phyloP scores from a whole-genome alignment of 2,888 invertebrate genomes.

The Strigamia transsilvanica region DNA sequence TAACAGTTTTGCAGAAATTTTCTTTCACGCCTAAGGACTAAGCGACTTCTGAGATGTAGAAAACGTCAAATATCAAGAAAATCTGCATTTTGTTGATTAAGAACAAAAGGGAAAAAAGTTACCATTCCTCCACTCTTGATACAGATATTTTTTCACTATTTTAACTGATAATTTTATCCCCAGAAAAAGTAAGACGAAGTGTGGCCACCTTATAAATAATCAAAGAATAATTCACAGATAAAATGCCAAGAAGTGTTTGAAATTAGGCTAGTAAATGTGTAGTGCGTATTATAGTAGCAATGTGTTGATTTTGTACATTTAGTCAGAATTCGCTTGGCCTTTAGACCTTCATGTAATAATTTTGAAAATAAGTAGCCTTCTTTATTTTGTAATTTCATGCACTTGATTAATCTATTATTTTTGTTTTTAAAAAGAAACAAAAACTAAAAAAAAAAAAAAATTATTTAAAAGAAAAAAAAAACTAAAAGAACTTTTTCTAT shows the following conservation, averaged over 20 bases:
- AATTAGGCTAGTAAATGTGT: not conserved
- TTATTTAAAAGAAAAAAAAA: slow-evolving; percentile 3
- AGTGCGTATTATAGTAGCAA: not conserved
- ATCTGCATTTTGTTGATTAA: not conserved
- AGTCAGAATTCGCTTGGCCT: not conserved
- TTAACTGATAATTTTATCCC: not conserved
- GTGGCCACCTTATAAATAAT: too few species aligned
- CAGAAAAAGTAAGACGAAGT: not conserved
- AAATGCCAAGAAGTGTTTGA: not conserved
- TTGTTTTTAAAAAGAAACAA: slow-evolving; percentile 8
- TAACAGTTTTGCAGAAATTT: not conserved
- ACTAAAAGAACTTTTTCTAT: not conserved
- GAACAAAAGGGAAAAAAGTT: not conserved
- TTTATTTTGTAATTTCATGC: not conserved
- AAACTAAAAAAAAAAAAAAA: slow-evolving; percentile 3
- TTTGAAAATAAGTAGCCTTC: not conserved
- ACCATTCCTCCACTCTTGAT: not conserved
- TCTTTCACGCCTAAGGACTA: not conserved
- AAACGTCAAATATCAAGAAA: too few species aligned
- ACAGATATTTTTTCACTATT: slow-evolving; percentile 8
- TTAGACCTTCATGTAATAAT: slow-evolving; percentile 4
- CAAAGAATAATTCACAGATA: too few species aligned
- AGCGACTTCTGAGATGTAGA: not conserved
- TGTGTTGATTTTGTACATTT: slow-evolving; percentile 7
- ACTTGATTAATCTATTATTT: not conserved